Base-by-base conservation (phyloP, 2,113 vertebrate species). In the Chamaea fasciata region DNA sequence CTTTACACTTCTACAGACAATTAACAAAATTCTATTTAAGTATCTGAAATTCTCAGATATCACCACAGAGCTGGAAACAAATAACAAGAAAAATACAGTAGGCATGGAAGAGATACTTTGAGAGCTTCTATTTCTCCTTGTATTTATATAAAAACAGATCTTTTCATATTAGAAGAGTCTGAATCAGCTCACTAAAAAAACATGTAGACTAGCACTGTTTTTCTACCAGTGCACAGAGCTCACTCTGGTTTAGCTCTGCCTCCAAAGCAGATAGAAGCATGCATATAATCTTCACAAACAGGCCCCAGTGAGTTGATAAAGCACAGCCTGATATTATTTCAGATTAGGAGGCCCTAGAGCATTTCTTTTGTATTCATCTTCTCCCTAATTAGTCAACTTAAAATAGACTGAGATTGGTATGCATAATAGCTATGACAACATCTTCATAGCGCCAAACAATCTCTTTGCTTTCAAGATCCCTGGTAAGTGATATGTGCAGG, bases 331-430 rank as follows among this genome's bases (percentile, higher is more conserved):
- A 42, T 79, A 91, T 46, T 87, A 85, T 79, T 96, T 46, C 63
- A 92, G 95, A 92, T 94, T 96, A 96, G 75, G 33, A 88, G 30
- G 33, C 55, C 42, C 76, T 46, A 77, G 31, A 90, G 41, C 80
- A 90, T 87, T 90, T 91, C 67, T 93, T 92, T 84, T 85, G 49
- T 55, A 83, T 93, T 93, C 90, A 95, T 33, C 57, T 77, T 90
- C 68, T 89, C 53, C 53, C 55, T 83, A 95, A 87, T 93, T 85
- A 93, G 85, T 69, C 63, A 80, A 65, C 55, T 50, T 77, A 83
- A 94, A 95, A 88, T 83, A 90, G 78, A 67, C 64, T 81, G 83
- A 73, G 90, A 62, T 28, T 70, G 85, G 85, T 77, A 90, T 90
- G 92, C 94, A 74, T 88, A 96, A 83, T 52, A 85, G 70, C 46